phyloP scores from a whole-genome alignment of 2,888 invertebrate species.

The Caenorhabditis auriculariae region DNA sequence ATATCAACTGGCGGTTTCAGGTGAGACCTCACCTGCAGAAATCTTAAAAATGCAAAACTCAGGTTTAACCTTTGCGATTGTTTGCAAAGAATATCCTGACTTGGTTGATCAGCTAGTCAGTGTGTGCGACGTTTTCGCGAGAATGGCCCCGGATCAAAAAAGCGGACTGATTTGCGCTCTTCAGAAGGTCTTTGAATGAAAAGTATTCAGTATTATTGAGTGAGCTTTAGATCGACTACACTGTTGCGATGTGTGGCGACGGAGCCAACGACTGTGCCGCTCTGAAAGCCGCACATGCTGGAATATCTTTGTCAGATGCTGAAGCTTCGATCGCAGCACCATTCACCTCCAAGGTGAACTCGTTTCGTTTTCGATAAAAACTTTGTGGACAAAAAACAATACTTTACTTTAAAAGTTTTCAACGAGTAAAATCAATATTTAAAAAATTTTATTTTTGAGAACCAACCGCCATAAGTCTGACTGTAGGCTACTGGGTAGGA shows the following conservation, averaged over 20 bases:
- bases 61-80: slow-evolving; percentile 52
- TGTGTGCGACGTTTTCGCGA: slow-evolving; percentile 64
- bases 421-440: no score
- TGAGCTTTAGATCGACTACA: slow-evolving; percentile 55
- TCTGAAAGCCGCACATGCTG: slow-evolving; percentile 66
- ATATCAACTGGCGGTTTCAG: slow-evolving; percentile 36
- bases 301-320: slow-evolving; percentile 67
- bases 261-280: slow-evolving; percentile 68
- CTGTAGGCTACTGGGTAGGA: neutral
- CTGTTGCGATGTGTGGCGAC: slow-evolving; percentile 68
- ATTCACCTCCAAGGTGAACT: slow-evolving; percentile 71
- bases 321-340: slow-evolving; percentile 72
- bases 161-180: slow-evolving; percentile 76
- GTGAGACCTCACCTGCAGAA: slow-evolving; percentile 1
- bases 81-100: slow-evolving; percentile 59
- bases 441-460: no score
- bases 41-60: neutral
- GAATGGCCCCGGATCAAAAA: slow-evolving; percentile 71
- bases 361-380: no score
- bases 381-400: neutral
- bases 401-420: no score
- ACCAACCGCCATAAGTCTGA: no score
- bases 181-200: slow-evolving; percentile 66
- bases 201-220: neutral
- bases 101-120: slow-evolving; percentile 52